Conservation (phyloP, 1,140 invertebrate species). For the Psix sp. region DNA sequence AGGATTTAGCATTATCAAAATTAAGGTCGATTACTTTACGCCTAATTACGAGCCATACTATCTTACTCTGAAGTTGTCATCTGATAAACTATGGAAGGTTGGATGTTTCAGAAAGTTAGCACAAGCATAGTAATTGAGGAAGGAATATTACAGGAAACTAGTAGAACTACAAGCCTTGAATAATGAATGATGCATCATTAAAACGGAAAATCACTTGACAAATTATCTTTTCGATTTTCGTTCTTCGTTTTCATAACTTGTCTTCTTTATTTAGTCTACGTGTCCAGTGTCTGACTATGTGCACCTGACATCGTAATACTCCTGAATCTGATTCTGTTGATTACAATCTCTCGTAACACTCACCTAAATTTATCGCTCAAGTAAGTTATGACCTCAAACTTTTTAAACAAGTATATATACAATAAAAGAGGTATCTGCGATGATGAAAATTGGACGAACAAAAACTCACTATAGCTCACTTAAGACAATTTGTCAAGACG, state of each 20-base stretch:
- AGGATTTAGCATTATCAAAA: too few species aligned
- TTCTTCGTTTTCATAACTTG: conserved; percentile 3
- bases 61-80: conserved; percentile 27
- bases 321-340: conserved; percentile 35
- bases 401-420: conserved; percentile 47
- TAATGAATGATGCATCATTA: conserved; percentile 54
- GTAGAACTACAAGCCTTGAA: conserved; percentile 46
- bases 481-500: conserved; percentile 62
- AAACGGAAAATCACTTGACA: conserved; percentile 46
- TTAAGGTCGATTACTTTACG: too few species aligned
- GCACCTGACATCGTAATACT: conserved; percentile 8
- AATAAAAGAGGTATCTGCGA: conserved; percentile 4
- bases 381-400: conserved; percentile 62
- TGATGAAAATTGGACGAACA: not conserved
- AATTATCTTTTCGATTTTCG: conserved; percentile 26
- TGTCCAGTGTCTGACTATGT: conserved; percentile 38
- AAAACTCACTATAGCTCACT: conserved; percentile 18
- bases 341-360: conserved; percentile 62
- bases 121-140: conserved; percentile 23
- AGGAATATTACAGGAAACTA: conserved; percentile 32
- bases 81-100: conserved; percentile 30
- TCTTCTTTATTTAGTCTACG: conserved; percentile 5
- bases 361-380: conserved; percentile 59
- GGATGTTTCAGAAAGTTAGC: conserved; percentile 35
- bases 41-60: conserved; percentile 29